Base-by-base conservation (phyloP, 1,140 invertebrate species). In the Brevipalpus yothersi region DNA sequence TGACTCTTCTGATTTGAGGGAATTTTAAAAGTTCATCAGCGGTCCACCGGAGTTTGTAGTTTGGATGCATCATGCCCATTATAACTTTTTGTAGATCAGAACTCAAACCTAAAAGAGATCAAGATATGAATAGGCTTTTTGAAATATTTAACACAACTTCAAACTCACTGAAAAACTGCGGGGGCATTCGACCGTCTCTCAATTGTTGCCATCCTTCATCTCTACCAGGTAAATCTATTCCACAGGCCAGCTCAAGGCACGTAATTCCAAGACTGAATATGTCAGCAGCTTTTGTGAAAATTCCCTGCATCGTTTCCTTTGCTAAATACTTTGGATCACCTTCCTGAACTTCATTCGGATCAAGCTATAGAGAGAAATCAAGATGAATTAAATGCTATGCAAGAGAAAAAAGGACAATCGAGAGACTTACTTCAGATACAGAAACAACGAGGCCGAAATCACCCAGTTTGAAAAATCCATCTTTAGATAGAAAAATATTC, bases 241-340 rank as follows among this genome's bases (percentile, higher is more conserved):
- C 80, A 66, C 75, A 77, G 2, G 80, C 77, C 45, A 85, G 65
- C 68, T 86, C 83, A 41, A 86, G 66, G 61, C 84, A 76, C 12
- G 80, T 79, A 62, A 86, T 78, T 8, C 83, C 83, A 19, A 86
- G 67, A 67, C 80, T 82, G 63, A 75, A 75, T 49, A 76, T 71
- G 68, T 76, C 75, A 47, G 74, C 74, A 56, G 73, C 63, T 66
- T 75, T 74, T 8, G 77, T 77, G 66, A 80, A 80, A 23, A 73
- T 71, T 17, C 79, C 79, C 62, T 78, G 71, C 65, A 85, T 70
- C 0, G 83, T 69, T 72, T 86, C 83, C 19, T 78, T 76, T 1
- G 83, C 82, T 60, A 85, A 69, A 68, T 86, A 86, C 60, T 80
- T 80, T 0, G 80, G 76, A 72, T 86, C 83, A 7, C 83, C 83